phyloP scores from a whole-genome alignment of 2,797 vertebrate species.

The Valencia hispanica region DNA sequence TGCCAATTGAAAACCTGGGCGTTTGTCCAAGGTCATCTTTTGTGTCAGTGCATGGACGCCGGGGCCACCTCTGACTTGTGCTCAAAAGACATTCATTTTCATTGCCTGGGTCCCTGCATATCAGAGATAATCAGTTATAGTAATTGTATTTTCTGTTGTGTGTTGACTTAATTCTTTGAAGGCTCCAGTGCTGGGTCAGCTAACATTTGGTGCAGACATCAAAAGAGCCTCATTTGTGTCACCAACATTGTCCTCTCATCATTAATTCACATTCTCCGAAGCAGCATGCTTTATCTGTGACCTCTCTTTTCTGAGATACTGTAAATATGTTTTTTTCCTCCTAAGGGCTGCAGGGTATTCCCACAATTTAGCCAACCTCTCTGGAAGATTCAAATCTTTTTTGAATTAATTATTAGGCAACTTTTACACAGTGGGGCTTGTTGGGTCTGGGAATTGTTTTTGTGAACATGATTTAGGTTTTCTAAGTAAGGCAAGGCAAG shows the following conservation, averaged over 20 bases:
- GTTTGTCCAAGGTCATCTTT: constrained; percentile 63
- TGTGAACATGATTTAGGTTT: constrained; percentile 10
- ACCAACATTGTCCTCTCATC: constrained; percentile 27
- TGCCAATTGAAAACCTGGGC: constrained; percentile 50
- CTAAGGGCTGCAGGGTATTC: constrained; percentile 61
- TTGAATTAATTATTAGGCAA: too few relatives aligned
- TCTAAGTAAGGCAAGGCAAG: too few relatives aligned
- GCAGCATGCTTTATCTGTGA: constrained; percentile 27
- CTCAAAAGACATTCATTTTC: constrained; percentile 51
- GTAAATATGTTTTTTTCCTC: constrained; percentile 52
- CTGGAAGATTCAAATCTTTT: constrained; percentile 31
- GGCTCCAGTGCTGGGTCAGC: constrained; percentile 27
- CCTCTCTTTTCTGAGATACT: constrained; percentile 50
- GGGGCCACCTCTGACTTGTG: constrained; percentile 50
- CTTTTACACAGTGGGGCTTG: constrained; percentile 7
- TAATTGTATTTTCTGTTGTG: constrained; percentile 25
- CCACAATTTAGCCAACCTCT: constrained; percentile 56
- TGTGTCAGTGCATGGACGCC: constrained; percentile 53
- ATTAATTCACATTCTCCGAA: constrained; percentile 33
- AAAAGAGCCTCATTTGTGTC: constrained; percentile 20
- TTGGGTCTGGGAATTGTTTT: constrained; percentile 13
- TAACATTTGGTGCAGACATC: constrained; percentile 16
- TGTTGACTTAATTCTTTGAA: constrained; percentile 32
- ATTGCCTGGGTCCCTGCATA: constrained; percentile 27
- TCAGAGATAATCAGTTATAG: constrained; percentile 31